These are phyloP conservation scores for Scaptodrosophila latifasciaeformis DNA, from an alignment of 2,888 invertebrate genomes.

Conservation along the genomic window DNA sequence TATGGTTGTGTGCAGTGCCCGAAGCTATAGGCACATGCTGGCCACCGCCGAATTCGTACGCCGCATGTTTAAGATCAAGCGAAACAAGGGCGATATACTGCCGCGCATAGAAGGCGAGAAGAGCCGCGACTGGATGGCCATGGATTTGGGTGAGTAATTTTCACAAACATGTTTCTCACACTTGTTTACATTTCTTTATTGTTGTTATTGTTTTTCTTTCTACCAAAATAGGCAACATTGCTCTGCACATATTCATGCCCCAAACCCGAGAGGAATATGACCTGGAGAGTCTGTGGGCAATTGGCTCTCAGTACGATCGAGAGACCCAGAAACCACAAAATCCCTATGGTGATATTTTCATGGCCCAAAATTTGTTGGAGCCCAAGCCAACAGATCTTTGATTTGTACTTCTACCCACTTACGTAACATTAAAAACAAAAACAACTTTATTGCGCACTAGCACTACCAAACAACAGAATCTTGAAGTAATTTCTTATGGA, in stretches of 20 bases:
- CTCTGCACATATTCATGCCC: constrained; percentile 88
- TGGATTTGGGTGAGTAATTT: constrained; percentile 86
- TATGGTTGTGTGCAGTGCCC: constrained; percentile 86
- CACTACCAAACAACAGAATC: constrained; percentile 69
- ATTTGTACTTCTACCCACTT: too few species aligned
- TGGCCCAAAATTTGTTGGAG: constrained; percentile 32
- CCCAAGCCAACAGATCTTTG: constrained; percentile 23
- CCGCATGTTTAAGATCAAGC: constrained; percentile 85
- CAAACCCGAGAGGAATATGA: constrained; percentile 85
- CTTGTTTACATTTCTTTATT: background rate
- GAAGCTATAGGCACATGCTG: constrained; percentile 83
- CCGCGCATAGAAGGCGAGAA: constrained; percentile 87
- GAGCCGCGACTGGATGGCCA: constrained; percentile 89
- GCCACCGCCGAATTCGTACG: constrained; percentile 85
- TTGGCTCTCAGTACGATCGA: constrained; percentile 88
- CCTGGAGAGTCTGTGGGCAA: constrained; percentile 92
- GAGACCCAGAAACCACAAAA: constrained; percentile 79
- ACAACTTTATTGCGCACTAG: background rate
- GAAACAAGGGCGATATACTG: constrained; percentile 78
- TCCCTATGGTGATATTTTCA: constrained; percentile 79
- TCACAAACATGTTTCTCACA: too few species aligned
- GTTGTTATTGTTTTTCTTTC: background rate
- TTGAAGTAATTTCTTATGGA: constrained; percentile 74
- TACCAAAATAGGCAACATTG: constrained; percentile 92
- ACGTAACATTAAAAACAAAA: background rate